Evolutionary conservation across 2,113 vertebrate genomes (phyloP), one percentile per base, ranked within the genome.

Genomic region (Callaeas wilsoni): DNA sequence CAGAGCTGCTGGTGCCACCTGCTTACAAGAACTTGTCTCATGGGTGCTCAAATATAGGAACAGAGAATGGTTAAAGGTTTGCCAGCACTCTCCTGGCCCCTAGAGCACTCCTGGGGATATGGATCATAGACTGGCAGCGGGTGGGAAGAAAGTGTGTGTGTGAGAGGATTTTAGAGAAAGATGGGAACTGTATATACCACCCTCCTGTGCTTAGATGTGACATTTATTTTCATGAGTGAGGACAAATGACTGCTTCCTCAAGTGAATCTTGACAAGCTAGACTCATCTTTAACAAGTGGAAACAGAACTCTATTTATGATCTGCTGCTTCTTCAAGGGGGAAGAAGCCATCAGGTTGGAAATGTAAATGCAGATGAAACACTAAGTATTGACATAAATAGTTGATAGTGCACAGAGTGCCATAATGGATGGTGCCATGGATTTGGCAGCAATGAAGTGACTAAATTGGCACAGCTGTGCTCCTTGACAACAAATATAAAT

Each of bases 371-470:
- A 94, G 94, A 96, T 95, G 91, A 93, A 92, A 93, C 84, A 4
- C 70, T 96, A 85, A 94, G 84, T 96, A 94, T 96, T 96, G 94
- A 89, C 92, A 96, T 97, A 97, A 97, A 93, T 97, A 96, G 96
- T 95, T 97, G 96, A 91, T 95, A 94, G 79, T 83, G 93, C 94
- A 87, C 93, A 49, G 91, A 96, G 81, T 91, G 89, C 70, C 60
- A 25, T 94, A 83, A 96, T 96, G 89, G 95, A 94, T 95, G 64
- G 64, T 52, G 57, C 81, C 65, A 29, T 57, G 89, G 95, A 91
- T 95, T 96, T 91, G 87, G 89, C 55, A 56, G 91, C 74, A 93
- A 52, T 63, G 47, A 90, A 83, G 86, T 56, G 78, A 91, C 84
- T 93, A 93, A 83, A 93, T 46, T 71, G 69, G 83, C 92, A 35